Percentiles rank a stretch among this genome's conserved stretches.
Evolutionary conservation across 2,113 vertebrate genomes (phyloP).

Genomic region (Heliornis fulica): DNA sequence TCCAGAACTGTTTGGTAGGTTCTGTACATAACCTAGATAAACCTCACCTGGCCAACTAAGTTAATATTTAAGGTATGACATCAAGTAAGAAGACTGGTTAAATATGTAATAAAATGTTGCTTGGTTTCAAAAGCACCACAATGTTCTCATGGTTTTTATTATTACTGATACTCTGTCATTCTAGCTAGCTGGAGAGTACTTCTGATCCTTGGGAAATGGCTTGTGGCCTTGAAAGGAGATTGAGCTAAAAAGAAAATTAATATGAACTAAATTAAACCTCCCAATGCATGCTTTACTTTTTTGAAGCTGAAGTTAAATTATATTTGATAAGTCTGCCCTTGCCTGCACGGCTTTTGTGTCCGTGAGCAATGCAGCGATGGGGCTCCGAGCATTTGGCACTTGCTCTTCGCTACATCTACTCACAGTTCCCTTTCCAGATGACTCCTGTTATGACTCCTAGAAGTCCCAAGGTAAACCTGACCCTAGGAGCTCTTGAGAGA

Average conservation of each 20-base stretch:
- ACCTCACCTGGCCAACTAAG: neutral
- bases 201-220: neutral
- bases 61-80: conserved; percentile 16
- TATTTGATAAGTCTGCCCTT: neutral
- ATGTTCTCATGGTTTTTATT: conserved; percentile 31
- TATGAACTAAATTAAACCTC: conserved; percentile 16
- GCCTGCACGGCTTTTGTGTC: neutral
- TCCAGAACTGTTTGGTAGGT: neutral
- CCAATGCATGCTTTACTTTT: neutral
- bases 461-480: neutral
- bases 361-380: neutral
- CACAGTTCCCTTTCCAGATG: neutral
- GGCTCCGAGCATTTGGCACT: neutral
- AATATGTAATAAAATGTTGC: conserved; percentile 11
- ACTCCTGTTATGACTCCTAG: neutral
- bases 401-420: neutral
- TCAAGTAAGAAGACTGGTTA: neutral
- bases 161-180: conserved; percentile 14
- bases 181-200: neutral
- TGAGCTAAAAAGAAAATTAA: conserved; percentile 46
- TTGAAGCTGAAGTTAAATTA: neutral
- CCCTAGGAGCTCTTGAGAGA: neutral
- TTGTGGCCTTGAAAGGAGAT: conserved; percentile 32
- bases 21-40: neutral
- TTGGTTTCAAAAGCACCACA: conserved; percentile 23